Conservation (phyloP, 1,140 invertebrate genomes). For the Antheraea mylitta region DNA sequence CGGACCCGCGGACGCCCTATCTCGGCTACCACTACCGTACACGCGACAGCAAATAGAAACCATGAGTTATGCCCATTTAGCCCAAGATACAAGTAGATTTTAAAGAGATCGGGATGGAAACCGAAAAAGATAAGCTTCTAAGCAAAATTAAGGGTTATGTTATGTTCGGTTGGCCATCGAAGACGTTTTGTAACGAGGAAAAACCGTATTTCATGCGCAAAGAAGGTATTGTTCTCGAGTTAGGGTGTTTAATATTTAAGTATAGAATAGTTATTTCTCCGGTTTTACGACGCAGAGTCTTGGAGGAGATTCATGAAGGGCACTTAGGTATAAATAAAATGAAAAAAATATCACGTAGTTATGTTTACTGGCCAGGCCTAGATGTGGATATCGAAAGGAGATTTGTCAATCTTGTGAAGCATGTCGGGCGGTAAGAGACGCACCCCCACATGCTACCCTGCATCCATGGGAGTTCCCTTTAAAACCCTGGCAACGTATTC, state of each 20-base stretch:
- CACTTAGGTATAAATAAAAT: constrained; percentile 66
- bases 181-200: constrained; percentile 20
- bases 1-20: constrained; percentile 34
- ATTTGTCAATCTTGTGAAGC: constrained; percentile 29
- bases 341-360: constrained; percentile 64
- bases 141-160: constrained; percentile 29
- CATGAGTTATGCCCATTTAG: constrained; percentile 10
- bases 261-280: constrained; percentile 59
- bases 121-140: constrained; percentile 24
- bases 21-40: constrained; percentile 23
- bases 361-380: constrained; percentile 71
- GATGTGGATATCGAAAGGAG: constrained; percentile 59
- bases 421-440: constrained; percentile 31
- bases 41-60: constrained; percentile 4
- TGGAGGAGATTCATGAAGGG: constrained; percentile 61
- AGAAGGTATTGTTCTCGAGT: constrained; percentile 27
- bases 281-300: constrained; percentile 35
- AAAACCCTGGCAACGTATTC: too few relatives aligned
- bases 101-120: constrained; percentile 32
- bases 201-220: constrained; percentile 33
- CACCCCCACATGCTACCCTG: constrained; percentile 31
- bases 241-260: constrained; percentile 41
- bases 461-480: too few relatives aligned
- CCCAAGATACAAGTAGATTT: constrained; percentile 31
- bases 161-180: constrained; percentile 35